Evolutionary conservation across 2,797 vertebrate species (phyloP), one percentile per base, ranked within the genome.

Genomic region (Diplodus puntazzo): DNA sequence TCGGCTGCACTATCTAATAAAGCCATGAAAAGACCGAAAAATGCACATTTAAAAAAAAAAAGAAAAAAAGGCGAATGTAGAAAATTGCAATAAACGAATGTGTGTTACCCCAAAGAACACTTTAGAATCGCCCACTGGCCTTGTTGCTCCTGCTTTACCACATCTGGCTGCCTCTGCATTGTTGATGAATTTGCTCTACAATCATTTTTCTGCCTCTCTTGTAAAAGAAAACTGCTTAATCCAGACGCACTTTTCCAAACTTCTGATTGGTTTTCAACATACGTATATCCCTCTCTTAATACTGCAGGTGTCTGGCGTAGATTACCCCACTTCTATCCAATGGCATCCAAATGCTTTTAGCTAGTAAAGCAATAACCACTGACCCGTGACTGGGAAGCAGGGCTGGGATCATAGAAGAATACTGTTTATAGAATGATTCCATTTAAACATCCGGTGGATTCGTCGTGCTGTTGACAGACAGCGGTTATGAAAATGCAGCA

Each of bases 371-470:
- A 53, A 59, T 50, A 57, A 45, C 66, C 8, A 18, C 18, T 60
- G 50, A 67, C 11, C 13, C 13, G 2, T 54, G 46, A 62, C 23
- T 21, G 25, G 39, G 20, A 55, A 69, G 43, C 42, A 39, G 21
- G 34, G 12, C 55, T 39, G 46, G 14, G 71, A 43, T 64, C 14
- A 48, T 20, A 53, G 21, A 25, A 16, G 6, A 57, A 61, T 23
- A 63, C 16, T 63, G 59, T 77, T 80, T 25, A 62, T 34, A 45
- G 50, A 42, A 62, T 49, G 16, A 49, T 11, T 50, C 4, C 52
- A 42, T 65, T 66, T 20, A 75, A 72, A 67, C 65, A 77, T 66
- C 70, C 53, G 30, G 23, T 64, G 57, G 45, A 69, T 25, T 79
- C 69, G 3, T 23, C 0, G 0, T 16, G 5, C 57, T 57, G 50